These are phyloP conservation scores for Oncorhynchus nerka DNA, from an alignment of 2,113 vertebrate genomes.

Conservation along the genomic window DNA sequence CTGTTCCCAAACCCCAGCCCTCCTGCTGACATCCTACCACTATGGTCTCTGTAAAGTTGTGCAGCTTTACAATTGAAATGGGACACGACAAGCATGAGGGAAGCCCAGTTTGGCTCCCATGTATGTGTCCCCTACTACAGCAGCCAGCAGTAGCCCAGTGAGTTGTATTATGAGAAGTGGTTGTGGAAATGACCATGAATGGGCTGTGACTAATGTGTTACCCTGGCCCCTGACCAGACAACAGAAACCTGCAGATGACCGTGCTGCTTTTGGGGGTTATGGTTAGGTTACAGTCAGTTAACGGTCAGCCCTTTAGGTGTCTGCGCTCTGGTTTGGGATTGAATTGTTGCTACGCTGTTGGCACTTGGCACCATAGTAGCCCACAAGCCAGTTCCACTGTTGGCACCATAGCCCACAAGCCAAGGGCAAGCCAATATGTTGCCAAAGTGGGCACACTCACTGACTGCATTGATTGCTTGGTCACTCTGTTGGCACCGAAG, in stretches of 20 bases:
- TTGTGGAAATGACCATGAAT: conserved; percentile 36
- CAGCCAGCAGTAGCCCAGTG: conserved; percentile 48
- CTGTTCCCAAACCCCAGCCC: conserved; percentile 18
- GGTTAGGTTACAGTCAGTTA: conserved; percentile 54
- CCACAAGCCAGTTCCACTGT: conserved; percentile 4
- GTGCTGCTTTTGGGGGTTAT: conserved; percentile 44
- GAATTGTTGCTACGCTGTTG: too few relatives aligned
- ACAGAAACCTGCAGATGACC: conserved; percentile 59
- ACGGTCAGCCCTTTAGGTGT: conserved; percentile 46
- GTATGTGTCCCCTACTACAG: conserved; percentile 42
- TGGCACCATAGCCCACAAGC: conserved; percentile 20
- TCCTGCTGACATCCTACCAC: too few relatives aligned
- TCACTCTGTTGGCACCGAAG: too few relatives aligned
- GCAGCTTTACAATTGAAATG: too few relatives aligned
- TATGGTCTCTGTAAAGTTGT: too few relatives aligned
- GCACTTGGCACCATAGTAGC: too few relatives aligned
- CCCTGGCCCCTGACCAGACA: conserved; percentile 51
- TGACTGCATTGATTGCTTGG: too few relatives aligned
- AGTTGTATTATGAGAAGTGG: conserved; percentile 34
- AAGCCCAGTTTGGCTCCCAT: conserved; percentile 45
- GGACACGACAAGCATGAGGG: too few relatives aligned
- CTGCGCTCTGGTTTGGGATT: conserved; percentile 29
- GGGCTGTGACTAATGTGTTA: conserved; percentile 53
- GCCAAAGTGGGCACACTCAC: background rate
- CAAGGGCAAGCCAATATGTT: background rate